These are phyloP conservation scores for Aegotheles bennettii DNA, from an alignment of 2,113 vertebrate species.

Conservation along the genomic window DNA sequence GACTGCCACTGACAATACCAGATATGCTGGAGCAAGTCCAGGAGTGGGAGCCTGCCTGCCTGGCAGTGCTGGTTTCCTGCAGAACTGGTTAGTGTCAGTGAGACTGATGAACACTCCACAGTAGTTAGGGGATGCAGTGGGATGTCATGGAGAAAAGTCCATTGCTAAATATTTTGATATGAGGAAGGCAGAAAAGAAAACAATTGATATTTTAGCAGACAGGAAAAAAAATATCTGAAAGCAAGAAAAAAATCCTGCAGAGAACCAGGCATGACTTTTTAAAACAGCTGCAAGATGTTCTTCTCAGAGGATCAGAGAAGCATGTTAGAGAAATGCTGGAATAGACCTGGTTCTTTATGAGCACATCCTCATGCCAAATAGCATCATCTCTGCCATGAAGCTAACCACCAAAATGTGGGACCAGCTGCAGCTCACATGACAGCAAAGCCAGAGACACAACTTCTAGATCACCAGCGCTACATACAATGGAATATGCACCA, in stretches of 20 bases:
- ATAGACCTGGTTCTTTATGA: constrained; percentile 5
- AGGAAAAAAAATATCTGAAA: background rate
- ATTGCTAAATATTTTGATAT: constrained; percentile 57
- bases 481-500: background rate
- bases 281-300: constrained; percentile 48
- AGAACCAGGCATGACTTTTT: background rate
- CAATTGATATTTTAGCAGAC: constrained; percentile 36
- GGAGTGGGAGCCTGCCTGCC: background rate
- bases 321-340: background rate
- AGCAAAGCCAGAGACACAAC: background rate
- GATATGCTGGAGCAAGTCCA: background rate
- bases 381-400: background rate
- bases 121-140: background rate
- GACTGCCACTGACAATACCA: background rate
- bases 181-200: constrained; percentile 34
- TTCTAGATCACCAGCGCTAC: background rate
- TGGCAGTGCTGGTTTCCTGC: background rate
- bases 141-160: constrained; percentile 17
- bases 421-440: background rate
- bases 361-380: background rate
- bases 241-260: constrained; percentile 42
- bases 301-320: constrained; percentile 8
- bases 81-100: constrained; percentile 30
- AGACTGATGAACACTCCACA: background rate
- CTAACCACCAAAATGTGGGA: background rate